These are phyloP conservation scores for Steinernema scapterisci DNA, from an alignment of 2,888 invertebrate genomes.

Conservation along the genomic window DNA sequence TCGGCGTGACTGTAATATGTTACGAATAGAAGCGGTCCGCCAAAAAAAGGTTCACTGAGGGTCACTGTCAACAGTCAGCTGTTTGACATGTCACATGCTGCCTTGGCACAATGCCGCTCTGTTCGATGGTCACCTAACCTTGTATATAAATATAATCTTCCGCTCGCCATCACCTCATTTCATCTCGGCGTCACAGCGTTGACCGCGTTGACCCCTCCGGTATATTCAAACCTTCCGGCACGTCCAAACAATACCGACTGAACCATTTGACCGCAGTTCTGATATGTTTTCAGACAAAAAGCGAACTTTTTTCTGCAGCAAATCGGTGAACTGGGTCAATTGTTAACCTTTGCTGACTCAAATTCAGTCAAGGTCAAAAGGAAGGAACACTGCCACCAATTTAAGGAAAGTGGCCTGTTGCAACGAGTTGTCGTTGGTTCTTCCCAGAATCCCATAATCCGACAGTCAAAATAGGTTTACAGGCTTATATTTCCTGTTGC, in stretches of 20 bases:
- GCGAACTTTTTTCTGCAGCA: slow-evolving; percentile 4
- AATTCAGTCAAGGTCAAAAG: slow-evolving; percentile 28
- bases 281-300: no score
- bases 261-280: no score
- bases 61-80: slow-evolving; percentile 28
- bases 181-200: background rate
- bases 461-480: background rate
- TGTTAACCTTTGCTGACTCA: slow-evolving; percentile 3
- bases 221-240: no score
- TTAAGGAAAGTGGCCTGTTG: background rate
- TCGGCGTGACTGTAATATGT: slow-evolving; percentile 18
- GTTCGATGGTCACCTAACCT: slow-evolving; percentile 11
- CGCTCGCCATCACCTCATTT: background rate
- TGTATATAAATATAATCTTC: background rate
- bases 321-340: slow-evolving; percentile 8
- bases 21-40: background rate
- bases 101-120: slow-evolving; percentile 6
- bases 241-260: no score
- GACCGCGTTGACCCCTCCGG: no score
- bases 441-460: no score
- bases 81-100: slow-evolving; percentile 23
- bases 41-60: background rate
- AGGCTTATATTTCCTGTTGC: background rate
- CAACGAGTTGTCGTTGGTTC: background rate
- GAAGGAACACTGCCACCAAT: background rate